Base-by-base conservation (phyloP, 2,113 vertebrate species). In the Meriones unguiculatus region DNA sequence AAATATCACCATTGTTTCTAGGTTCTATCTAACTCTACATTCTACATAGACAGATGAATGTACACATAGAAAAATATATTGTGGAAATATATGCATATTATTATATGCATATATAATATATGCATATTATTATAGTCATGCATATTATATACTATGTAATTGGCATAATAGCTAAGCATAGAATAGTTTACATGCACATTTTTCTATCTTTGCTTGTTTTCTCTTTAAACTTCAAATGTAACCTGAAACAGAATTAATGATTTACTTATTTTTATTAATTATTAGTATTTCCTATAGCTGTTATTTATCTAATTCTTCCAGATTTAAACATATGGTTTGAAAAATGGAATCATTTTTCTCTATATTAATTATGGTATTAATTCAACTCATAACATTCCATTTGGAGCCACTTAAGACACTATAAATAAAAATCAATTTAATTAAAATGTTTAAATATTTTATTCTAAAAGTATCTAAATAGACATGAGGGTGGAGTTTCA, bases 361-460 rank as follows among this genome's bases (percentile, higher is more conserved):
- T 20, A 28, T 5, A 50, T 35, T n/a, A 70, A 9, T 18, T 12
- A 52, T 54, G 50, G 94, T 69, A 54, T 24, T 41, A 82, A 88
- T 32, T 93, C 17, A 80, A 28, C 20, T 46, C 20, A 62, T 57
- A 28, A 25, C 18, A 69, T 38, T 81, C 30, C 78, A 2, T 28
- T 64, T 91, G 8, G 13, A 54, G 13, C 25, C 70, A 18, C 52
- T 13, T 80, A 50, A 87, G 35, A 28, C 41, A 76, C 24, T 80
- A 64, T 41, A 70, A 89, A 41, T 54, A 90, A 70, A 32, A 82
- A 1, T 0, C 8, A 88, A 18, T 76, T 54, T 87, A 41, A 81
- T 78, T 70, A 52, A 96, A 70, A 75, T 50, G 2, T 91, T 75
- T 14, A 54, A 70, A 64, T 91, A 73, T 89, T 77, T 76, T 87